These are phyloP conservation scores for Takifugu rubripes DNA, from an alignment of 2,797 vertebrate species.

Conservation along the genomic window DNA sequence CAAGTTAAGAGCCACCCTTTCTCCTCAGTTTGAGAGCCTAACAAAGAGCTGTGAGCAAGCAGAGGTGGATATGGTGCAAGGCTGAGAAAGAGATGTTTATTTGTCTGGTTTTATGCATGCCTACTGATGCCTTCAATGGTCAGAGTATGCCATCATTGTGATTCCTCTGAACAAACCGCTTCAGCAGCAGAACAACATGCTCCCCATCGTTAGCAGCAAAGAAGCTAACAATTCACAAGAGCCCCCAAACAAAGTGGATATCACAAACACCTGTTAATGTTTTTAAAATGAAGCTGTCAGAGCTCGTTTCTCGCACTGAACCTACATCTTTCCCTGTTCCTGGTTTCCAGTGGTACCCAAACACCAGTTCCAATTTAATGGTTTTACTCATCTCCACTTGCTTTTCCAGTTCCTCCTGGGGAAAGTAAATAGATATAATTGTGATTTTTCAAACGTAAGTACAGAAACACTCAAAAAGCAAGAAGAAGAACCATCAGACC, in stretches of 20 bases:
- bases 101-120: slow-evolving; percentile 80
- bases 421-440: slow-evolving; percentile 1
- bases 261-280: slow-evolving; percentile 20
- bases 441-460: too few species aligned
- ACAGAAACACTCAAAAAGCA: not conserved
- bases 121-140: slow-evolving; percentile 82
- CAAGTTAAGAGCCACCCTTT: slow-evolving; percentile 97
- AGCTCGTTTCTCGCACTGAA: slow-evolving; percentile 12
- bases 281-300: slow-evolving; percentile 6
- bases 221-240: slow-evolving; percentile 8
- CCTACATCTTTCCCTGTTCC: slow-evolving; percentile 85
- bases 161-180: slow-evolving; percentile 41
- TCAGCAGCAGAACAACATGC: slow-evolving; percentile 14
- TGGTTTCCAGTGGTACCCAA: slow-evolving; percentile 95
- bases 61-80: slow-evolving; percentile 92
- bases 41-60: slow-evolving; percentile 87
- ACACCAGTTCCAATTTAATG: slow-evolving; percentile 84
- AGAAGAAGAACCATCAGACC: slow-evolving; percentile 61
- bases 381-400: slow-evolving; percentile 63
- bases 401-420: slow-evolving; percentile 70
- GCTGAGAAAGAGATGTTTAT: slow-evolving; percentile 94
- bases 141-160: slow-evolving; percentile 45
- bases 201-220: slow-evolving; percentile 12
- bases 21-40: slow-evolving; percentile 78
- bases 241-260: slow-evolving; percentile 12